Conservation (phyloP, 2,113 vertebrate genomes). For the Megatriorchis doriae region DNA sequence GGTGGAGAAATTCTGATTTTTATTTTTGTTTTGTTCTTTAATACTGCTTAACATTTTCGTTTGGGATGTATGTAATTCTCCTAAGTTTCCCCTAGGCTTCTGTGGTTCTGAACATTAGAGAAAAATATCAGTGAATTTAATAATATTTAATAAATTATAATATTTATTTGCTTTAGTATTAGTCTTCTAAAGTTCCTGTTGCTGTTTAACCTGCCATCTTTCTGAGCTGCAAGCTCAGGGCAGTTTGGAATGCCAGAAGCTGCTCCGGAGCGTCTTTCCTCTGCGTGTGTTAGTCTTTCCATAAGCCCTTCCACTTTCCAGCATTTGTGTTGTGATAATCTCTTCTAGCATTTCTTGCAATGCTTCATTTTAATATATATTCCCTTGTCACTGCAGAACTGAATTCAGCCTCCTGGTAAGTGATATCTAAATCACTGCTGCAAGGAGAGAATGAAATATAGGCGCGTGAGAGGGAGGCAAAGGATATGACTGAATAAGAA, state of each 20-base stretch:
- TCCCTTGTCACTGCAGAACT: background rate
- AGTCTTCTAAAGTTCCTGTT: background rate
- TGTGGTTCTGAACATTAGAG: background rate
- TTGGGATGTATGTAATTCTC: background rate
- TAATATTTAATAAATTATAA: background rate
- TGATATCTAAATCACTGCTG: constrained; percentile 14
- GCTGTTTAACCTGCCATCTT: background rate
- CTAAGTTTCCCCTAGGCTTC: background rate
- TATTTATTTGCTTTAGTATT: background rate
- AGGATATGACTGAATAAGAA: background rate
- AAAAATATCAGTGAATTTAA: background rate
- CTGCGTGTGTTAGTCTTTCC: background rate
- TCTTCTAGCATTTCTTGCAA: background rate
- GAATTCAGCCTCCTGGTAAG: constrained; percentile 13
- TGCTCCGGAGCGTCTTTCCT: background rate
- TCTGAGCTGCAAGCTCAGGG: background rate
- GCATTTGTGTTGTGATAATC: background rate
- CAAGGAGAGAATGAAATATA: background rate
- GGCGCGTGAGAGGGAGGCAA: background rate
- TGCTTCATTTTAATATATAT: constrained; percentile 42
- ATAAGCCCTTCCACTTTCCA: background rate
- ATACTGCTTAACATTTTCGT: background rate
- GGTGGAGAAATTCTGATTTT: background rate
- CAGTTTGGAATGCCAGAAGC: background rate
- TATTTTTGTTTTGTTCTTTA: background rate